Percentiles rank a stretch among this genome's conserved stretches.
phyloP scores from a whole-genome alignment of 1,140 invertebrate species.

The Camponotus vicinus region DNA sequence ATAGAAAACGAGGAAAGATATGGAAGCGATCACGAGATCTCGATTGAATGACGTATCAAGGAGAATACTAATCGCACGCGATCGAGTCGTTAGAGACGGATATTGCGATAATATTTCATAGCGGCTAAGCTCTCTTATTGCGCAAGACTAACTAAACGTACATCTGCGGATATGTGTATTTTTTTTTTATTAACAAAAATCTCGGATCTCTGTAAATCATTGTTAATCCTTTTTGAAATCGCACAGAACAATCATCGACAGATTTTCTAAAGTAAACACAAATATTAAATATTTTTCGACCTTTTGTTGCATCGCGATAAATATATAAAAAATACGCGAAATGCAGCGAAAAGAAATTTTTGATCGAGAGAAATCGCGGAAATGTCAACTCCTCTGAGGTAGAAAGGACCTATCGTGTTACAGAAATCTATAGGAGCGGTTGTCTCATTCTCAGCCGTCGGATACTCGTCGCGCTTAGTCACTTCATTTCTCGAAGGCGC shows the following conservation, averaged over 20 bases:
- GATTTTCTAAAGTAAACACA: neutral
- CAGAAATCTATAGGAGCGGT: neutral
- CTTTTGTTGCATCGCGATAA: neutral
- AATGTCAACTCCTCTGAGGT: neutral
- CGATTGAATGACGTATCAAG: slow-evolving; percentile 72
- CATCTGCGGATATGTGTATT: neutral
- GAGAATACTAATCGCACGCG: slow-evolving; percentile 81
- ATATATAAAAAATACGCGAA: neutral
- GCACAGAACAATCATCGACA: neutral
- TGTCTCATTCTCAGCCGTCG: slow-evolving; percentile 53
- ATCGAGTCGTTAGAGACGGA: slow-evolving; percentile 81
- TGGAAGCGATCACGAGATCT: slow-evolving; percentile 54
- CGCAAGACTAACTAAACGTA: slow-evolving; percentile 21
- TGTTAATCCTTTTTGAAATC: slow-evolving; percentile 52
- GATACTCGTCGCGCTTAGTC: slow-evolving; percentile 30
- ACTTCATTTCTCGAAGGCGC: slow-evolving; percentile 24
- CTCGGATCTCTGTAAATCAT: slow-evolving; percentile 35
- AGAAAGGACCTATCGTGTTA: neutral
- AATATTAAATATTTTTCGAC: slow-evolving; percentile 3
- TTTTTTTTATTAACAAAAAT: slow-evolving; percentile 25
- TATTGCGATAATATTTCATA: slow-evolving; percentile 79
- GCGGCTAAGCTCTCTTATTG: slow-evolving; percentile 62
- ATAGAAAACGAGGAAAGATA: slow-evolving; percentile 68
- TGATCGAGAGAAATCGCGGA: neutral
- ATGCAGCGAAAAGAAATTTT: neutral